These are phyloP conservation scores for Aradus depressus DNA, from an alignment of 2,888 invertebrate species.

Conservation along the genomic window DNA sequence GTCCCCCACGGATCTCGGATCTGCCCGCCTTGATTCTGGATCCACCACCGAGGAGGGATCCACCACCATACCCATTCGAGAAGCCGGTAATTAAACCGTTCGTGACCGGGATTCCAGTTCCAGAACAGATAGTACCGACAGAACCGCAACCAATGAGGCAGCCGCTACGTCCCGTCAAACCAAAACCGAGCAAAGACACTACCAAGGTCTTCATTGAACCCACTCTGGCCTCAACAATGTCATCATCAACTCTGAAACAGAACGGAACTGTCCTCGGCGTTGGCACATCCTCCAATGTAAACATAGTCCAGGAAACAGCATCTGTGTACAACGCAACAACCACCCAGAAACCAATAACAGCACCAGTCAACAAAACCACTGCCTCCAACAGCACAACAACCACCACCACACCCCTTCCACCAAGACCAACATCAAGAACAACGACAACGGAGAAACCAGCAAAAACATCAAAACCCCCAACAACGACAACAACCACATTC, in stretches of 20 bases:
- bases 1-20: slow-evolving; percentile 75
- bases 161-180: slow-evolving; percentile 21
- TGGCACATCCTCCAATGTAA: slow-evolving; percentile 22
- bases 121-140: slow-evolving; percentile 59
- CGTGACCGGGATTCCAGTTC: slow-evolving; percentile 56
- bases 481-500: slow-evolving; percentile 20
- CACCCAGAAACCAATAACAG: not conserved
- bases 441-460: slow-evolving; percentile 21
- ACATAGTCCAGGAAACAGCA: slow-evolving; percentile 14
- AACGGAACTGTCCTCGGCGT: slow-evolving; percentile 26
- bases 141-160: slow-evolving; percentile 22
- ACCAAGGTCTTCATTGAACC: slow-evolving; percentile 15
- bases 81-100: slow-evolving; percentile 44
- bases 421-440: not conserved
- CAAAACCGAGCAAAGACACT: slow-evolving; percentile 19
- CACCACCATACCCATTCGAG: slow-evolving; percentile 60
- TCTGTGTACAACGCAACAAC: slow-evolving; percentile 10
- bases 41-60: slow-evolving; percentile 38
- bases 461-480: slow-evolving; percentile 19
- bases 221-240: not conserved
- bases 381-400: slow-evolving; percentile 9
- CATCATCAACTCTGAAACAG: not conserved
- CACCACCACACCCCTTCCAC: not conserved
- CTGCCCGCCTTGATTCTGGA: slow-evolving; percentile 58
- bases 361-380: slow-evolving; percentile 5